These are phyloP conservation scores for Zeugodacus cucurbitae DNA, from an alignment of 1,140 invertebrate genomes.

Conservation along the genomic window DNA sequence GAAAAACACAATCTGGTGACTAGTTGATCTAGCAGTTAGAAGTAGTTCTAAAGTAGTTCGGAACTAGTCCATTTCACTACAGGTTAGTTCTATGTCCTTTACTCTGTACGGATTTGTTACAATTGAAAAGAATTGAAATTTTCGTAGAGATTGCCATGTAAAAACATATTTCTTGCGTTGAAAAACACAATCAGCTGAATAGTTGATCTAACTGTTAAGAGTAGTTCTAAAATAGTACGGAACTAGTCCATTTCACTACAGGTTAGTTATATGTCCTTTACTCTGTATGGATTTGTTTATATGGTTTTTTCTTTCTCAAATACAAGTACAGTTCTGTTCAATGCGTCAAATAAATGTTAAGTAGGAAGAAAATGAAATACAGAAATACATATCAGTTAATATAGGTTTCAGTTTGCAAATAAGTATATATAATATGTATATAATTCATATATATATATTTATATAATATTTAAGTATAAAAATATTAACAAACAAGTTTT, in stretches of 20 bases:
- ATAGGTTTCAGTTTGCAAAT: background rate
- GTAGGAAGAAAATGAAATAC: background rate
- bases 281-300: background rate
- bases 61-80: too few relatives aligned
- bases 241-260: too few relatives aligned
- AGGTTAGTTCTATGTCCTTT: too few relatives aligned
- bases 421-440: conserved; percentile 41
- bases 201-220: too few relatives aligned
- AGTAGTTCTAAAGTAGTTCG: too few relatives aligned
- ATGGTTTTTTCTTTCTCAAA: background rate
- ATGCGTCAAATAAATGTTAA: background rate
- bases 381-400: background rate
- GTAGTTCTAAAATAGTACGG: too few relatives aligned
- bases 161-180: too few relatives aligned
- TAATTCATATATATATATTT: conserved; percentile 26
- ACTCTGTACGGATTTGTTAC: background rate
- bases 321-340: background rate
- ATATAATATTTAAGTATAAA: conserved; percentile 30
- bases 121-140: too few relatives aligned
- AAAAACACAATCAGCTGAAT: too few relatives aligned
- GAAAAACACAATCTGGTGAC: too few relatives aligned
- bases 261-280: background rate
- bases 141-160: too few relatives aligned
- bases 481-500: conserved; percentile 41
- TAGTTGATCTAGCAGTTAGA: too few relatives aligned